Base-by-base conservation (phyloP, 2,888 invertebrate genomes). In the Euzetes globulus region DNA sequence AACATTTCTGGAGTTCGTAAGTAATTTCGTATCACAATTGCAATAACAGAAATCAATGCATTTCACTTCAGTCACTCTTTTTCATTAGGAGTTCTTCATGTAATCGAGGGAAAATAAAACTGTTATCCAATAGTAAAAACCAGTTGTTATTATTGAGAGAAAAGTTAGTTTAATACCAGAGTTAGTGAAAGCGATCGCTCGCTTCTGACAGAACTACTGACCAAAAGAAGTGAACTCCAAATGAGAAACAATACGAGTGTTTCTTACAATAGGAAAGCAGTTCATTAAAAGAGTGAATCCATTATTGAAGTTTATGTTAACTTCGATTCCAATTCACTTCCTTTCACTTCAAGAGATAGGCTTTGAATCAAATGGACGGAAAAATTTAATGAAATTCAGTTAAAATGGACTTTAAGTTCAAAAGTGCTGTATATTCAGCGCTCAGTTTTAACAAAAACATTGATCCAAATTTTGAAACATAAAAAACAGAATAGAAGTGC, bases 31-130 rank as follows among this genome's bases (percentile, higher is more conserved):
- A 63, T 63, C 33, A n/a, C 33, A 63, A 33, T 63, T 37, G 33
- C 63, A 37, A 63, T 29, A 63, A 33, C 33, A 63, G 63, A 33
- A 63, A 63, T 63, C 29, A 33, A 63, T 63, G 33, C 63, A 63
- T 22, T 50, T n/a, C n/a, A 27, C 7, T n/a, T 63, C 27, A 33
- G 33, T 63, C 25, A 25, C 11, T 17, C 19, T 19, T 55, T 55
- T 55, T 55, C 55, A 55, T 55, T 55, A 55, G 55, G 6, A 55
- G 55, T 55, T 47, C 22, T 22, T 55, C 55, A 55, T 55, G 55
- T 55, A 55, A 25, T 55, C 25, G 55, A 55, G 55, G n/a, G 22
- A 55, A 55, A 55, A 19, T 55, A 25, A 55, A 55, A 55, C 55
- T 55, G 17, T 55, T 25, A 55, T 22, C 19, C 55, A 55, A 55